These are phyloP conservation scores for Paraescarpia echinospica DNA, from an alignment of 1,140 invertebrate species.

Conservation along the genomic window DNA sequence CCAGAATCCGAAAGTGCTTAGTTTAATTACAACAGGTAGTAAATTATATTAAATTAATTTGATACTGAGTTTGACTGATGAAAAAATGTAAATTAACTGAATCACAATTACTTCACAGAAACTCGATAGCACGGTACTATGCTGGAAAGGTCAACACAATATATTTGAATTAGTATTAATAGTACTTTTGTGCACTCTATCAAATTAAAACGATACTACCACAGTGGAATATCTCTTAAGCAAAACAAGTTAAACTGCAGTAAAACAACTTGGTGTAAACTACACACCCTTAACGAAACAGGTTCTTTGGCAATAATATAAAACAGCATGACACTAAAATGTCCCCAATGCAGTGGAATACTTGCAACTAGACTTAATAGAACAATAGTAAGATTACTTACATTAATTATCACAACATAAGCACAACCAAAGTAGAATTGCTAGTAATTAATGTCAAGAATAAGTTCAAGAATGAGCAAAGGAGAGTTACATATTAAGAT, in stretches of 20 bases:
- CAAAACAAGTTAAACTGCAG: not conserved
- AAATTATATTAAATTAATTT: not conserved
- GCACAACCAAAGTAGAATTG: not conserved
- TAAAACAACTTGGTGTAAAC: not conserved
- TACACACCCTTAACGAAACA: not conserved
- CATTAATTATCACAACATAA: not conserved
- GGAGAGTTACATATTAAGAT: not conserved
- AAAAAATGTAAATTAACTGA: not conserved
- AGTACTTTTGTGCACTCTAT: not conserved
- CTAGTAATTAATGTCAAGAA: not conserved
- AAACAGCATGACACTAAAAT: not conserved
- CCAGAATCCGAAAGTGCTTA: not conserved
- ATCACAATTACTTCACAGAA: not conserved
- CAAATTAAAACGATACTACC: not conserved
- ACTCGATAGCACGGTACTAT: not conserved
- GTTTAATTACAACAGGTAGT: not conserved
- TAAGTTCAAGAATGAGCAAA: too few relatives aligned
- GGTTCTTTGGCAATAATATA: not conserved
- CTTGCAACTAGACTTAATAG: not conserved
- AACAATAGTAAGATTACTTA: not conserved
- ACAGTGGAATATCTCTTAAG: not conserved
- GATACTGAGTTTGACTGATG: not conserved
- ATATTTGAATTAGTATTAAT: not conserved
- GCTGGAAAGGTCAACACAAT: not conserved
- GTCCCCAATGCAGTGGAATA: not conserved